A percentile compares a stretch with the other conserved stretches of the same genome.
phyloP scores from a whole-genome alignment of 2,113 vertebrate genomes.

The Oxyruncus cristatus region DNA sequence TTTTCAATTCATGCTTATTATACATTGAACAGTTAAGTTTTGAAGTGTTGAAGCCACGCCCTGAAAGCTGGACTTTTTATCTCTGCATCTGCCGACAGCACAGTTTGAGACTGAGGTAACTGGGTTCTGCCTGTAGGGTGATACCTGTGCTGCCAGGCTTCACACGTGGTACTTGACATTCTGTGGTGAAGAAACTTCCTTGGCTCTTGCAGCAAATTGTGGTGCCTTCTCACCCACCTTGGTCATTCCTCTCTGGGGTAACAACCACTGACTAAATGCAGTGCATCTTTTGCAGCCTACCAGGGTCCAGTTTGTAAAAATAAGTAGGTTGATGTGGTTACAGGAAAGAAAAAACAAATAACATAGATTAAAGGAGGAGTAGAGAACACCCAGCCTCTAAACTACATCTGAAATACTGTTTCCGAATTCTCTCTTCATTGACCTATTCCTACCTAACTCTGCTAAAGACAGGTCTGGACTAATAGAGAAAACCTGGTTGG shows the following conservation, averaged over 20 bases:
- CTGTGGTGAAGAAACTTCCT: neutral
- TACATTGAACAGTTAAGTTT: neutral
- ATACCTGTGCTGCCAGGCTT: neutral
- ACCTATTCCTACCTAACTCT: neutral
- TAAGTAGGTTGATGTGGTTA: neutral
- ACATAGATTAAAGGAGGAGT: neutral
- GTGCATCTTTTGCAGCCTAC: neutral
- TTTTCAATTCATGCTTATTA: neutral
- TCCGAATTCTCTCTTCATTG: neutral
- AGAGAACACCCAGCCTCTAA: neutral
- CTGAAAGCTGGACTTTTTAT: neutral
- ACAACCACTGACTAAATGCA: neutral
- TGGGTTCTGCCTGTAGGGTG: neutral
- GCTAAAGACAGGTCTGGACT: neutral
- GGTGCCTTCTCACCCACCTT: neutral
- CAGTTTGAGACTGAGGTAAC: neutral
- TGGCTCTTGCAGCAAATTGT: neutral
- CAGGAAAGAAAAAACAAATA: neutral
- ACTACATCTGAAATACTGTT: neutral
- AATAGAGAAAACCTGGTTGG: neutral
- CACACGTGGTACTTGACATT: neutral
- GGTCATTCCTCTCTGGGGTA: neutral
- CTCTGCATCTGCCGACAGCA: neutral
- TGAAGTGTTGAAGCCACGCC: neutral
- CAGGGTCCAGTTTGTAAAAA: neutral